Base-by-base conservation (phyloP, 2,888 invertebrate species). In the Ligdia adustata region DNA sequence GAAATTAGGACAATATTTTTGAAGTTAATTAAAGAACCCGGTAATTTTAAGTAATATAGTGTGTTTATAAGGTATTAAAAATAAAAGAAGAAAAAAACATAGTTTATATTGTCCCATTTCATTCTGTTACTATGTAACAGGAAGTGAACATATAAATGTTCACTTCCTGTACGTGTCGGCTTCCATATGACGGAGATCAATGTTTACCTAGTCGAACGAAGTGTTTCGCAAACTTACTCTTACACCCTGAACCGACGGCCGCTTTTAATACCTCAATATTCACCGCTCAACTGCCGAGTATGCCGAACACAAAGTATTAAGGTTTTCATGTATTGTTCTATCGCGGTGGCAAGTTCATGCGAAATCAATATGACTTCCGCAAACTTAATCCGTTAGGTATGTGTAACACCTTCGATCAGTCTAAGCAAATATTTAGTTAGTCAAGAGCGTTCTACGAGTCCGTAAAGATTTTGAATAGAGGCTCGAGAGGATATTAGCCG, bases 91-190 rank as follows among this genome's bases (percentile, higher is more conserved):
- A n/a, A n/a, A n/a, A n/a, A n/a, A n/a, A n/a, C n/a, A n/a, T n/a
- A n/a, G n/a, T n/a, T n/a, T n/a, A n/a, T n/a, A n/a, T 33, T 22
- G 24, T 28, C 29, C 29, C 32, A 24, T 28, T 37, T 9, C 27
- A 28, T 37, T 16, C 12, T 28, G 48, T 49, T 53, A 26, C 41
- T 54, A 39, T 33, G n/a, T n/a, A n/a, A n/a, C n/a, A n/a, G n/a
- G 33, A 24, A 2, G 2, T 24, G 24, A 3, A 2, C n/a, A 7
- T 24, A 7, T 24, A 24, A n/a, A n/a, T n/a, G 37, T 34, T 48
- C 41, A 37, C 35, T 22, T 24, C 32, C 33, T 58, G 49, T 54
- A 53, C 52, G 43, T 37, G 32, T 53, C 44, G 52, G 50, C 53
- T 34, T 22, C 47, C 40, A 32, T 52, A 40, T 22, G 44, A 41